Conservation (phyloP, 2,113 vertebrate genomes). For the Sclerurus mexicanus region DNA sequence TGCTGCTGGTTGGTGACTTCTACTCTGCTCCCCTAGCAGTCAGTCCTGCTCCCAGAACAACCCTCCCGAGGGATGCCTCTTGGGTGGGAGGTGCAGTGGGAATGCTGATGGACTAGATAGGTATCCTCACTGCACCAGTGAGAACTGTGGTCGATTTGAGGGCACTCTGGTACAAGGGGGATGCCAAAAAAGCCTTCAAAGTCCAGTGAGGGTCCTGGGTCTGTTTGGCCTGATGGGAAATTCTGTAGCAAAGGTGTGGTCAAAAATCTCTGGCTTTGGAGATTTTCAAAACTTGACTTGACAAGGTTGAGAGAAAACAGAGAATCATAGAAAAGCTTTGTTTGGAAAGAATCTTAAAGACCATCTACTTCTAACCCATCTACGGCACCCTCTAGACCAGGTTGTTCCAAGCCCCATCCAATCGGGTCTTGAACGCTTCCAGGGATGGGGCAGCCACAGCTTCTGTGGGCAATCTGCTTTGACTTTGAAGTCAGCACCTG, state of each 20-base stretch:
- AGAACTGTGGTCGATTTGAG: not conserved
- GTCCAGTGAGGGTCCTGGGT: not conserved
- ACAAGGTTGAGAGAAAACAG: not conserved
- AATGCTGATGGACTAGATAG: not conserved
- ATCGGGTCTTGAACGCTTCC: not conserved
- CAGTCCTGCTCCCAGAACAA: not conserved
- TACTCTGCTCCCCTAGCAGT: not conserved
- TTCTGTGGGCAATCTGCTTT: not conserved
- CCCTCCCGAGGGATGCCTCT: not conserved
- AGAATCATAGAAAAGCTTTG: not conserved
- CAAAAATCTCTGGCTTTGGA: not conserved
- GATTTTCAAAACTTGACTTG: not conserved
- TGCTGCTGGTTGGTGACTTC: not conserved
- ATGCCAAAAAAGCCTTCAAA: not conserved
- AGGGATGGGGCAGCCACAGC: not conserved
- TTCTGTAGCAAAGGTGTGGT: not conserved
- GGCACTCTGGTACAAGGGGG: not conserved
- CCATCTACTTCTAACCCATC: not conserved
- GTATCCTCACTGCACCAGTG: not conserved
- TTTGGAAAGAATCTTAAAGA: not conserved
- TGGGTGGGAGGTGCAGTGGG: not conserved
- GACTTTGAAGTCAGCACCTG: not conserved
- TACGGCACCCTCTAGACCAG: too few relatives aligned
- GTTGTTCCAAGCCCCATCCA: not conserved
- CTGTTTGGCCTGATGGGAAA: not conserved